phyloP scores from a whole-genome alignment of 2,797 vertebrate genomes.

The Synanceia verrucosa region DNA sequence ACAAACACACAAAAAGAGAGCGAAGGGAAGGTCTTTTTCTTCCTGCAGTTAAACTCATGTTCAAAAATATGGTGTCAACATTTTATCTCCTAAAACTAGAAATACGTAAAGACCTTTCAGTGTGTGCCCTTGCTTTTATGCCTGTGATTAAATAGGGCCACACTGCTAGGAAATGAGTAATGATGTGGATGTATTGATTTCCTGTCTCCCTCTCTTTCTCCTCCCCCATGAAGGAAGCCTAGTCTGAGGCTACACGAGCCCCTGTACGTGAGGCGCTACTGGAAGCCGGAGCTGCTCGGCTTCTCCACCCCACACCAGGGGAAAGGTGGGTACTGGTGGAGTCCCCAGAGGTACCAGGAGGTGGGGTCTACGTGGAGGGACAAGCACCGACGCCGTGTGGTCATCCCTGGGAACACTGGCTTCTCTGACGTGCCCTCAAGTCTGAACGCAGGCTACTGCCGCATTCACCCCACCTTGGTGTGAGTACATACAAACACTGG shows the following conservation, averaged over 20 bases:
- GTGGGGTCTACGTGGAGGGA: conserved; percentile 60
- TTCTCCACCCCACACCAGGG: conserved; percentile 65
- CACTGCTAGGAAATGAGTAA: conserved; percentile 56
- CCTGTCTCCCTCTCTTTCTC: conserved; percentile 36
- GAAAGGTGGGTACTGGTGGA: conserved; percentile 67
- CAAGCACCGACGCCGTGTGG: conserved; percentile 24
- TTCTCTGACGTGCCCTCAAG: conserved; percentile 63
- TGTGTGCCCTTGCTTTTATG: conserved; percentile 32
- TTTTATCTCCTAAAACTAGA: conserved; percentile 10
- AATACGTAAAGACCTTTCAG: conserved; percentile 14
- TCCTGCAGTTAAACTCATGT: conserved; percentile 4
- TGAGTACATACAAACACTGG: conserved; percentile 49
- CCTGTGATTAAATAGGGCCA: conserved; percentile 59
- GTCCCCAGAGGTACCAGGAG: conserved; percentile 57
- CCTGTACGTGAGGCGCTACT: conserved; percentile 47
- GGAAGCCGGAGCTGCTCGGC: conserved; percentile 33
- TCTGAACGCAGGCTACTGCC: conserved; percentile 54
- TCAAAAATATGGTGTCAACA: conserved; percentile 12
- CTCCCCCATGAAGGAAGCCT: conserved; percentile 48
- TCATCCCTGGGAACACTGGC: conserved; percentile 68
- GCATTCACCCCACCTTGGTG: conserved; percentile 58
- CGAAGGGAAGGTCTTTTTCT: conserved; percentile 3
- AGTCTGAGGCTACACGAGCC: conserved; percentile 54
- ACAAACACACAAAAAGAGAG: background rate
- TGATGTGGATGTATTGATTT: conserved; percentile 68